A percentile compares a stretch with the other conserved stretches of the same genome.
These are phyloP conservation scores for Strix uralensis DNA, from an alignment of 2,113 vertebrate species.

Conservation along the genomic window DNA sequence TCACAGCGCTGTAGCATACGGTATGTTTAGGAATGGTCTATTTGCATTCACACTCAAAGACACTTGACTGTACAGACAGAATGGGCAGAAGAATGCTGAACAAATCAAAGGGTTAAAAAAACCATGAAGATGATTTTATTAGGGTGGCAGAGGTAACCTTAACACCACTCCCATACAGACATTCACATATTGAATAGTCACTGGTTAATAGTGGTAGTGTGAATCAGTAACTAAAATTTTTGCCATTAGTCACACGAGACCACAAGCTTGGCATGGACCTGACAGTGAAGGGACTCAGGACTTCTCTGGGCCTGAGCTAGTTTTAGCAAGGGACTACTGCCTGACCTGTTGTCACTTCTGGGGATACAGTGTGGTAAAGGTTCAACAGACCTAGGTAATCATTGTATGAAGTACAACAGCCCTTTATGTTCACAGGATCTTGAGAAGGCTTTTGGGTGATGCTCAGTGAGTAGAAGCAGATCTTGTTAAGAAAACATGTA, in stretches of 20 bases:
- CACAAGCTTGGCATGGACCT: background rate
- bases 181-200: background rate
- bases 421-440: background rate
- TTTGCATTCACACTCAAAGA: background rate
- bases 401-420: background rate
- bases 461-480: background rate
- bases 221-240: background rate
- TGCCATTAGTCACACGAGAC: background rate
- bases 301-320: background rate
- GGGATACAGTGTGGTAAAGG: background rate
- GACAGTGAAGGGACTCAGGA: background rate
- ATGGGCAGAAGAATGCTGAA: background rate
- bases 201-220: background rate
- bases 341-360: background rate
- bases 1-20: rapidly evolving
- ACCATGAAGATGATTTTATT: background rate
- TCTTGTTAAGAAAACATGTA: background rate
- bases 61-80: background rate
- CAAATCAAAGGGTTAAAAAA: background rate
- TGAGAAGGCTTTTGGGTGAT: background rate
- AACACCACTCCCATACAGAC: background rate
- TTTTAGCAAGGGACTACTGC: background rate
- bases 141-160: background rate
- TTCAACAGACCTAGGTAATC: background rate
- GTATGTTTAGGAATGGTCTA: background rate